Percentiles rank a stretch among this genome's conserved stretches.
These are phyloP conservation scores for Petrocephalus sullivani DNA, from an alignment of 2,797 vertebrate species.

Conservation along the genomic window DNA sequence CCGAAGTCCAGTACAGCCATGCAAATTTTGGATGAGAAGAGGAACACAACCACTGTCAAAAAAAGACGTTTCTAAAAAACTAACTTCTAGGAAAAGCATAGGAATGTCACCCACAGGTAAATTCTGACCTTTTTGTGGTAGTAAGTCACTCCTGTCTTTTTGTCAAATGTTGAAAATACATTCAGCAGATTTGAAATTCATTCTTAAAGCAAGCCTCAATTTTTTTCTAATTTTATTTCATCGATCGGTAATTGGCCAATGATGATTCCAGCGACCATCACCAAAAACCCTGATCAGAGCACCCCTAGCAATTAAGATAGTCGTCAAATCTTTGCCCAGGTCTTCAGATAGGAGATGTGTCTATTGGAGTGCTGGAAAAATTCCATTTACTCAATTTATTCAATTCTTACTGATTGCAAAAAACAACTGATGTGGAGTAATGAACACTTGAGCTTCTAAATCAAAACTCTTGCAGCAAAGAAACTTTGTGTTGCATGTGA, in stretches of 20 bases:
- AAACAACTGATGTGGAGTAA: not conserved
- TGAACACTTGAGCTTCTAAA: not conserved
- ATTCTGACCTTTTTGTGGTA: not conserved
- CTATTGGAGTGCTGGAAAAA: not conserved
- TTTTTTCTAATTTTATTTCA: no score
- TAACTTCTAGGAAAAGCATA: not conserved
- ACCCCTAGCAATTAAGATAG: not conserved
- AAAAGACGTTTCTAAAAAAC: not conserved
- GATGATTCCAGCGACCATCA: not conserved
- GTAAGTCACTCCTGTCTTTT: not conserved
- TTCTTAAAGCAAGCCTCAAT: not conserved
- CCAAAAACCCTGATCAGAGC: not conserved
- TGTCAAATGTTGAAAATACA: not conserved
- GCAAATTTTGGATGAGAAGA: not conserved
- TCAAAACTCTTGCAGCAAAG: constrained; percentile 35
- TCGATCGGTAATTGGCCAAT: not conserved
- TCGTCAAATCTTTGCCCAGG: not conserved
- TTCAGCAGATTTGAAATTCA: not conserved
- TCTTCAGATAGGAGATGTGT: not conserved
- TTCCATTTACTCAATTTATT: not conserved
- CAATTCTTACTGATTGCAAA: not conserved
- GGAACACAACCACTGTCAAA: not conserved
- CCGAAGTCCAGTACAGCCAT: not conserved
- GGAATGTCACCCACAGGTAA: not conserved
- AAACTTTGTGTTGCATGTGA: constrained; percentile 42